These are phyloP conservation scores for Synanthedon myopaeformis DNA, from an alignment of 2,888 invertebrate species.

Conservation along the genomic window DNA sequence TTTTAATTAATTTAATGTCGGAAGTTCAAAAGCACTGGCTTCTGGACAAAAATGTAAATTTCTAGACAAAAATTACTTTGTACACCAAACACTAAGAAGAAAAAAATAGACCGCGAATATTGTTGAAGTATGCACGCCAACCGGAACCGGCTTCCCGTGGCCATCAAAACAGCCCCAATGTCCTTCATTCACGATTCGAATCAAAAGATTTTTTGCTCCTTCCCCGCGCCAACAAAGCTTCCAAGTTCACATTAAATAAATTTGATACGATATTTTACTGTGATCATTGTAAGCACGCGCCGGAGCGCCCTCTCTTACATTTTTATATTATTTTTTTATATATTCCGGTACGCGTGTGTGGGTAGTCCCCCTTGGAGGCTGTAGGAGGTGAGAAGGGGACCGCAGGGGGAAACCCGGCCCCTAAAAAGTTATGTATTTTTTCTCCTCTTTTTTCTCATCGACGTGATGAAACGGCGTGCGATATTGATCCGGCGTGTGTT, in stretches of 20 bases:
- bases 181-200: constrained; percentile 28
- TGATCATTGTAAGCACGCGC: constrained; percentile 58
- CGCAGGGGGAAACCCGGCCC: constrained; percentile 44
- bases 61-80: too few species aligned
- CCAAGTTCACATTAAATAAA: constrained; percentile 33
- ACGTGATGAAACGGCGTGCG: constrained; percentile 61
- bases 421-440: constrained; percentile 71
- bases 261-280: constrained; percentile 58
- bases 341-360: constrained; percentile 31
- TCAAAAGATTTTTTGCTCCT: constrained; percentile 39
- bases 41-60: too few species aligned
- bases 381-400: constrained; percentile 15
- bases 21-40: too few species aligned
- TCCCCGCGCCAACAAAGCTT: constrained; percentile 44
- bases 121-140: background rate
- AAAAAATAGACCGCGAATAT: too few species aligned
- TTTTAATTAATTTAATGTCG: too few species aligned
- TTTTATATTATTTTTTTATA: constrained; percentile 45
- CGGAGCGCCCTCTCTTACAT: constrained; percentile 29
- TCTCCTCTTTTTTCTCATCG: constrained; percentile 67
- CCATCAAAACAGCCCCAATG: constrained; percentile 33
- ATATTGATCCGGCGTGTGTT: constrained; percentile 53
- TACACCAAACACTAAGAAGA: too few species aligned
- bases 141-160: constrained; percentile 15
- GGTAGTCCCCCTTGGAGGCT: constrained; percentile 18